Evolutionary conservation across 2,888 invertebrate genomes (phyloP), one percentile per base, ranked within the genome.

Genomic region (Acleris holmiana): DNA sequence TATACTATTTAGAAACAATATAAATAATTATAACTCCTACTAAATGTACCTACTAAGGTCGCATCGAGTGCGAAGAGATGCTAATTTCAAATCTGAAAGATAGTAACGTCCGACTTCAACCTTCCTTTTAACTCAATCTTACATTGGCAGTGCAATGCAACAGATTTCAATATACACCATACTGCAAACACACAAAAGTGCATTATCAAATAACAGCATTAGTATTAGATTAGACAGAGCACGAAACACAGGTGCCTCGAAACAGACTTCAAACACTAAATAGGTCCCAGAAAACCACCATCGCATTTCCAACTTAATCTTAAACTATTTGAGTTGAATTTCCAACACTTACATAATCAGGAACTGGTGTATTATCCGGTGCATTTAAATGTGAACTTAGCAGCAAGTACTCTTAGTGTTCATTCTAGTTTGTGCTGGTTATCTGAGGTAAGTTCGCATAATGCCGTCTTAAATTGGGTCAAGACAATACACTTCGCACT

Each of bases 231-330:
- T 29, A 54, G 60, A 63, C 56, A 47, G 67, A 65, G 60, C 62
- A 61, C 17, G 35, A 35, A 67, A 68, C n/a, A n/a, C 61, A 62
- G 58, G 66, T 70, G 68, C 67, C 71, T 65, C 57, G 61, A 69
- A 67, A 70, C 70, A 71, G 71, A 69, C 66, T 58, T 60, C n/a
- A 65, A 71, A 69, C 65, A 66, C 61, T 67, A 65, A 69, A 71
- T 69, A 61, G 68, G 57, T 66, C 61, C 67, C 21, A 35, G 41
- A 29, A 59, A 41, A 47, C 25, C 21, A 25, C 50, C 58, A 49
- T 47, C 51, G 47, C 50, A 59, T 59, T 63, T 29, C 44, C 29
- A 41, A 53, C 63, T 53, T 64, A 53, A 51, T 19, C 10, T 6
- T 17, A 18, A 8, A 40, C 35, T 10, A 18, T 55, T 64, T 63